Evolutionary conservation across 2,797 vertebrate genomes (phyloP).

Genomic region (Pangasius sanitwongsei): DNA sequence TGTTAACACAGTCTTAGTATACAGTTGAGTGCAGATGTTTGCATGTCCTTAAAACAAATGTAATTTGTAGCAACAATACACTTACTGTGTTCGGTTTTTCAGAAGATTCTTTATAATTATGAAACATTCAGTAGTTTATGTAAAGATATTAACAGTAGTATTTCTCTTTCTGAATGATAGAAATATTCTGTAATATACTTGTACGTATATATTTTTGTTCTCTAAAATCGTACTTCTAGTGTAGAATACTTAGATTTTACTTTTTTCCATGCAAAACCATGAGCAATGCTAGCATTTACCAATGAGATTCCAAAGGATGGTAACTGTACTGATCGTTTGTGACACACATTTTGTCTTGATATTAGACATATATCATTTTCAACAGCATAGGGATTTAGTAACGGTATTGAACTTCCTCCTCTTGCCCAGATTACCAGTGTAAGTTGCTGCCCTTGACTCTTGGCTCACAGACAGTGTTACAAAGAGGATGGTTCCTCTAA

Average conservation of each 20-base stretch:
- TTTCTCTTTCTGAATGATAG: neutral
- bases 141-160: neutral
- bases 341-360: neutral
- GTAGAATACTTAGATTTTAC: neutral
- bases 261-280: neutral
- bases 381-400: neutral
- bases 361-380: neutral
- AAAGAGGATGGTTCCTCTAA: slow-evolving; percentile 97
- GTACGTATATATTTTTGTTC: neutral
- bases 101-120: neutral
- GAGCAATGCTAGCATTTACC: neutral
- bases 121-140: neutral
- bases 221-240: neutral
- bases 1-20: neutral
- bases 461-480: slow-evolving; percentile 90
- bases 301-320: neutral
- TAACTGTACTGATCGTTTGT: neutral
- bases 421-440: neutral
- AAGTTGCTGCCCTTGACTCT: slow-evolving; percentile 73
- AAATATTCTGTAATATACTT: neutral
- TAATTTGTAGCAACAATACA: neutral
- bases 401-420: neutral
- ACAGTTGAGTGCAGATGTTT: neutral
- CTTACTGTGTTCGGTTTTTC: neutral
- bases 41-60: neutral